These are phyloP conservation scores for Euphysa ruthae DNA, from an alignment of 30 jellyfish, hydroid and myxozoan species.

Conservation along the genomic window DNA sequence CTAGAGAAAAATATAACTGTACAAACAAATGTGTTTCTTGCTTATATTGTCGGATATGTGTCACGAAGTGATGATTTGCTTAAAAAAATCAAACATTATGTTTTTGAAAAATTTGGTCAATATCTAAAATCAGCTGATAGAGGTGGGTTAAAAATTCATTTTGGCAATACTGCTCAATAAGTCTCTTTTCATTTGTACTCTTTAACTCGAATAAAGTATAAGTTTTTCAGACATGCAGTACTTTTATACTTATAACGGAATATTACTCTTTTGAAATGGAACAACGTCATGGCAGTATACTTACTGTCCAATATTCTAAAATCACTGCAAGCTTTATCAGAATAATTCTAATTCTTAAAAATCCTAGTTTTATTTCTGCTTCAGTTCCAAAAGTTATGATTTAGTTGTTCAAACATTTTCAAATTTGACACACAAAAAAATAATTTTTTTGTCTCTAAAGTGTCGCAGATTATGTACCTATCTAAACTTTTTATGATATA, in stretches of 20 bases:
- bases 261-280: slow-evolving; percentile 9
- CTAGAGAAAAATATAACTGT: slow-evolving; percentile 3
- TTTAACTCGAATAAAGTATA: neutral
- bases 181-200: neutral
- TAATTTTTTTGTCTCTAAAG: too few species aligned
- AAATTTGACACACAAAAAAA: too few species aligned
- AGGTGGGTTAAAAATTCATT: slow-evolving; percentile 7
- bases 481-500: too few species aligned
- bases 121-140: neutral
- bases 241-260: neutral
- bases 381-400: too few species aligned
- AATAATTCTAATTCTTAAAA: too few species aligned
- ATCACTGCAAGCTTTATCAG: neutral
- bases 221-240: neutral
- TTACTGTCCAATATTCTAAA: neutral
- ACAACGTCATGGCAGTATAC: neutral
- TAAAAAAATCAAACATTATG: neutral
- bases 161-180: neutral
- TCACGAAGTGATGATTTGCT: neutral
- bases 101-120: slow-evolving; percentile 3
- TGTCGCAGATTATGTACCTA: too few species aligned
- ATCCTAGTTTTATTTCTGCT: too few species aligned
- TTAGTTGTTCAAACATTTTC: too few species aligned
- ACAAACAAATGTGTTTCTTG: neutral
- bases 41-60: slow-evolving; percentile 2